phyloP scores from a whole-genome alignment of 2,797 vertebrate genomes.

The Hybognathus amarus region DNA sequence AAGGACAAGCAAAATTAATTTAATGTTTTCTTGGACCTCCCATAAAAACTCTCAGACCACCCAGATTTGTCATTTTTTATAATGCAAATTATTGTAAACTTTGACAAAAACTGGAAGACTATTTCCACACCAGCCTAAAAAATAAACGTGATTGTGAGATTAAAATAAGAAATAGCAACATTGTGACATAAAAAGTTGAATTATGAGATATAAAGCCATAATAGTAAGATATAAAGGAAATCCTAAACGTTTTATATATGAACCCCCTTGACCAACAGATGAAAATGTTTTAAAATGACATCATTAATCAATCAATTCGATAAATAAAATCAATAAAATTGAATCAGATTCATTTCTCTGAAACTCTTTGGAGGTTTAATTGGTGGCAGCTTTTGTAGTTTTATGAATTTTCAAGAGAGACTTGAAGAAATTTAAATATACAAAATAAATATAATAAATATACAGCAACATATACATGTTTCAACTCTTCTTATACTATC shows the following conservation, averaged over 20 bases:
- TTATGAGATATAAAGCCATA: background rate
- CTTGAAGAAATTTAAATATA: background rate
- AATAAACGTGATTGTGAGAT: background rate
- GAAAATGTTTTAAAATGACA: background rate
- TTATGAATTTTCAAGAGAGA: background rate
- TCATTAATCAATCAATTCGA: background rate
- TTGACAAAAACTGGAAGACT: background rate
- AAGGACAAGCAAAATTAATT: background rate
- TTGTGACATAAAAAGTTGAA: background rate
- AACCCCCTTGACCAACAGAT: background rate
- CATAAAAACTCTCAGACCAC: background rate
- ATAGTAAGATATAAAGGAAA: background rate
- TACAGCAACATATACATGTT: background rate
- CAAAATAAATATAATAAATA: background rate
- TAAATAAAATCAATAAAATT: background rate
- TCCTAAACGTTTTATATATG: background rate
- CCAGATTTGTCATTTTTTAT: background rate
- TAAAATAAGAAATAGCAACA: background rate
- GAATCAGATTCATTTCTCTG: background rate
- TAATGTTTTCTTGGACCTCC: background rate
- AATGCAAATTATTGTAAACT: background rate
- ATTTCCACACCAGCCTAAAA: background rate
- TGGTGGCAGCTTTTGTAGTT: background rate
- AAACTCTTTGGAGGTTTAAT: background rate
- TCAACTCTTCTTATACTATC: conserved; percentile 9